Evolutionary conservation across 2,797 vertebrate species (phyloP), one percentile per base, ranked within the genome.

Genomic region (Lycodopsis pacificus): DNA sequence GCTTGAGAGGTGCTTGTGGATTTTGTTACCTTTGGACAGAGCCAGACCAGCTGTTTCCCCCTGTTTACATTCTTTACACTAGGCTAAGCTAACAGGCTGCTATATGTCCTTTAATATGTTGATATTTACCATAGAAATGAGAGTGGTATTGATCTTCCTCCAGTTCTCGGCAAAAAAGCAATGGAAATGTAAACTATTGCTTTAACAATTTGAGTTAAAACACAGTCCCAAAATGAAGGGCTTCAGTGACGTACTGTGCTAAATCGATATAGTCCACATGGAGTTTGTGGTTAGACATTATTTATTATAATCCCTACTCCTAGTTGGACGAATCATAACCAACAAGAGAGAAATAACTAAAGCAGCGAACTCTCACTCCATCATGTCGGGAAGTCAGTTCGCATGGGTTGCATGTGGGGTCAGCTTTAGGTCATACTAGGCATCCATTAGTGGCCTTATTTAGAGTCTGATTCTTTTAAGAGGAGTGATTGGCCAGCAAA

Each of bases 391-490:
- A 93, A 94, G 85, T 86, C 85, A 49, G 80, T 82, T 82, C 14
- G 62, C 79, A 83, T 75, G 69, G 86, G 76, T 84, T 86, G 65
- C 20, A 65, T 84, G 65, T 49, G 77, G 87, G 93, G 94, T 95
- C 93, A 93, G 74, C 68, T 67, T 80, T 65, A 91, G 94, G 93
- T 95, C 94, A 89, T 38, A 34, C 80, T 73, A 88, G 88, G 89
- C 92, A 92, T 95, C 94, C 94, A 95, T 96, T 96, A 96, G 94
- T 90, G 93, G 91, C 89, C 92, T 89, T 93, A 94, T 95, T 94
- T 93, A 95, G 94, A 93, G 91, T 89, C 90, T 92, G 92, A 92
- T 93, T 94, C 92, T 90, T 93, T 95, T 94, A 95, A 95, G 89
- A 89, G 93, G 94, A 94, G 90, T 91, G 94, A 95, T 93, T 94